phyloP scores from a whole-genome alignment of 2,888 invertebrate species.

The Candidula unifasciata region DNA sequence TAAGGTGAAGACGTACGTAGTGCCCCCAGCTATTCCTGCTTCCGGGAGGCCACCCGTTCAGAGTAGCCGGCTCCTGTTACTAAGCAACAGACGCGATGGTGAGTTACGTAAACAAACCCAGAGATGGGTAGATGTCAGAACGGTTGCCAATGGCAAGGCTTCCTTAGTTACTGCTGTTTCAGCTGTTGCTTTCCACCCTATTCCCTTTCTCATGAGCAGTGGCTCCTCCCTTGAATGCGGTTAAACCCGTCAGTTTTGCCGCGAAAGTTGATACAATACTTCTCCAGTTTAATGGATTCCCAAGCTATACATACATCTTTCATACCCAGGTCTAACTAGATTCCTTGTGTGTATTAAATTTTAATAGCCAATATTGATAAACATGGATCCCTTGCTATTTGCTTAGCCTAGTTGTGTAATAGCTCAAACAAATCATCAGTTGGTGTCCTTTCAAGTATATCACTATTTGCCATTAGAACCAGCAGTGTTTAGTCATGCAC shows the following conservation, averaged over 20 bases:
- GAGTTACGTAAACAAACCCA: constrained; percentile 49
- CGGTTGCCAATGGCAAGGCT: constrained; percentile 49
- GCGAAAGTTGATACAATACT: neutral
- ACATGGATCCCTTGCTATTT: too few relatives aligned
- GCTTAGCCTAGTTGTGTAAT: too few relatives aligned
- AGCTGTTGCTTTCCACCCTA: constrained; percentile 30
- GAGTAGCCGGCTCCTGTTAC: constrained; percentile 50
- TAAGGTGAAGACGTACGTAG: neutral
- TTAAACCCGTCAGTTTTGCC: constrained; percentile 30
- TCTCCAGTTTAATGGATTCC: neutral
- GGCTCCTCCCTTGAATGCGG: neutral
- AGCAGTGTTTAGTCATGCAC: too few relatives aligned
- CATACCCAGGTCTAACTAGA: too few relatives aligned
- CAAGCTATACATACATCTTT: neutral
- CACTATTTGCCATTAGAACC: too few relatives aligned
- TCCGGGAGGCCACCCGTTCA: constrained; percentile 38
- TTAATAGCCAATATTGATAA: too few relatives aligned
- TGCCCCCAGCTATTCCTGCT: constrained; percentile 36
- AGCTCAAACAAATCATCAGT: too few relatives aligned
- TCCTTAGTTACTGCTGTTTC: constrained; percentile 50
- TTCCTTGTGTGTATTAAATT: too few relatives aligned
- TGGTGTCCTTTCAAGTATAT: too few relatives aligned
- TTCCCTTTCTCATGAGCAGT: neutral
- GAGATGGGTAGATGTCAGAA: constrained; percentile 45
- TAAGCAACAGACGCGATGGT: constrained; percentile 49